Percentiles rank a stretch among this genome's conserved stretches.
Evolutionary conservation across 2,888 invertebrate genomes (phyloP).

Genomic region (Drosophila tanythrix): DNA sequence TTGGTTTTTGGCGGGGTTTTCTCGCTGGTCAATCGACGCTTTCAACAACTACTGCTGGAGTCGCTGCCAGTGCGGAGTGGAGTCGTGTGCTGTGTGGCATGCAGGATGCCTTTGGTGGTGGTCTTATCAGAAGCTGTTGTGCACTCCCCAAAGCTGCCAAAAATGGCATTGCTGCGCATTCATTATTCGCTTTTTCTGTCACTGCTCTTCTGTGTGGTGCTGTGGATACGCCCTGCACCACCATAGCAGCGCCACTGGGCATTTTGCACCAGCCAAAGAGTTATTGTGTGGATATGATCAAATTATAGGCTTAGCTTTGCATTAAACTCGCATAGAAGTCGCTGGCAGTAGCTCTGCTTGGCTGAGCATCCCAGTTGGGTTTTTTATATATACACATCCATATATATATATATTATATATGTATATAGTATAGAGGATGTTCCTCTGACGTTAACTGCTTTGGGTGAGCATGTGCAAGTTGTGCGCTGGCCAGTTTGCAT

Average conservation of each 20-base stretch:
- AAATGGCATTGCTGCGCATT: conserved; percentile 78
- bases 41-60: conserved; percentile 75
- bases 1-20: conserved; percentile 8
- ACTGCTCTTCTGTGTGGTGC: conserved; percentile 36
- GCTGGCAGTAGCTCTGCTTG: conserved; percentile 26
- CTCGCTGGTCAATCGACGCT: conserved; percentile 73
- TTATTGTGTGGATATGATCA: conserved; percentile 81
- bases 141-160: conserved; percentile 76
- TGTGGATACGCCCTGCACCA: conserved; percentile 26
- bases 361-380: background rate
- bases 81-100: background rate
- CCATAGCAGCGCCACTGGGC: conserved; percentile 69
- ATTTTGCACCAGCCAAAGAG: conserved; percentile 67
- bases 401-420: background rate
- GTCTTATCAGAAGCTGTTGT: conserved; percentile 84
- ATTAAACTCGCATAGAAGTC: conserved; percentile 79
- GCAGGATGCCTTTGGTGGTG: conserved; percentile 65
- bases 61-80: background rate
- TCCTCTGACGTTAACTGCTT: conserved; percentile 21
- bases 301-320: conserved; percentile 76
- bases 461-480: conserved; percentile 46
- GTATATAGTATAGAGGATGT: conserved; percentile 13
- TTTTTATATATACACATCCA: background rate
- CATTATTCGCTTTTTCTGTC: conserved; percentile 70
- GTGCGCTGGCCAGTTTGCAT: conserved; percentile 42